These are phyloP conservation scores for Phortica magna DNA, from an alignment of 2,888 invertebrate species.

Conservation along the genomic window DNA sequence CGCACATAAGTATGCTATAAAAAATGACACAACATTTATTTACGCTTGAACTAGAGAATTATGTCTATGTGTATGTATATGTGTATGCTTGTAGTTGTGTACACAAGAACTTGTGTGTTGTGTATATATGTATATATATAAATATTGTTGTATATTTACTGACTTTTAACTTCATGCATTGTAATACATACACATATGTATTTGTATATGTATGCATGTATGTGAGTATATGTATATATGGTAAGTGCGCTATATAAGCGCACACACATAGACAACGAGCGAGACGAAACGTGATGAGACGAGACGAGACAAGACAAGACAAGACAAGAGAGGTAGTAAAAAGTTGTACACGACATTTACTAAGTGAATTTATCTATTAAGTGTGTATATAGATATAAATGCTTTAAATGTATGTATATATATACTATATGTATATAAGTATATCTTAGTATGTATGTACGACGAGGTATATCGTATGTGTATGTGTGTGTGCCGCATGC, in stretches of 20 bases:
- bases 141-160: slow-evolving; percentile 36
- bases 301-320: slow-evolving; percentile 57
- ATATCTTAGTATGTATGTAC: slow-evolving; percentile 42
- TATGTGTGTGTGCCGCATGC: slow-evolving; percentile 53
- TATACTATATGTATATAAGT: slow-evolving; percentile 34
- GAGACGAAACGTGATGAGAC: slow-evolving; percentile 4
- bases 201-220: slow-evolving; percentile 44
- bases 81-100: slow-evolving; percentile 48
- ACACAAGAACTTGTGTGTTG: slow-evolving; percentile 37
- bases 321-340: slow-evolving; percentile 63
- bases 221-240: neutral
- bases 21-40: slow-evolving; percentile 69
- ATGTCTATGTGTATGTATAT: slow-evolving; percentile 42
- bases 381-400: slow-evolving; percentile 40
- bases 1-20: slow-evolving; percentile 58
- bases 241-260: neutral
- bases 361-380: slow-evolving; percentile 65
- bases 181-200: slow-evolving; percentile 66
- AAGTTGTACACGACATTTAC: slow-evolving; percentile 67
- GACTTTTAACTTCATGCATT: slow-evolving; percentile 26
- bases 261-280: neutral
- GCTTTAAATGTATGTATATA: slow-evolving; percentile 53
- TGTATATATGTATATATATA: slow-evolving; percentile 22
- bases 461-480: slow-evolving; percentile 37
- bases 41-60: slow-evolving; percentile 51